Evolutionary conservation across 2,888 invertebrate genomes (phyloP), one percentile per base, ranked within the genome.

Genomic region (Rotaria sp.): DNA sequence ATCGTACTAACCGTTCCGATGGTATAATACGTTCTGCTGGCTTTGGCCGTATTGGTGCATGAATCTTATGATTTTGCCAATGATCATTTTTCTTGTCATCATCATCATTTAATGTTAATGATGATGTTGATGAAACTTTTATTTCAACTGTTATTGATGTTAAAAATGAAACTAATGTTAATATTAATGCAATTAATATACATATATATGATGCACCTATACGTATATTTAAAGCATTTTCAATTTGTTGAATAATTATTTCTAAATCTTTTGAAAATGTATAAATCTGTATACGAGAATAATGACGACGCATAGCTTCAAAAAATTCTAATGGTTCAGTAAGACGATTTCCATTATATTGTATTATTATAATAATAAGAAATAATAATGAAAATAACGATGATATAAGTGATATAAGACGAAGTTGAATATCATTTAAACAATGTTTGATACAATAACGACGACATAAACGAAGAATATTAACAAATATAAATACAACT

Each of bases 261-360:
- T 41, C 45, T 26, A 80, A n/a, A 80, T 80, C 45, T 45, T 80
- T 80, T n/a, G 45, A 38, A 45, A 80, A 80, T 35, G 41, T 80
- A 45, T 80, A 80, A 4, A 80, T 80, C n/a, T 80, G 80, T 41
- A 80, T 80, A n/a, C 45, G 80, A n/a, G 80, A 80, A 80, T 80
- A 80, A 80, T 80, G 80, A 21, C 35, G 80, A 26, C 80, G 41
- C 45, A 80, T 45, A 26, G 80, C 26, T 13, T 80, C 80, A 45
- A 80, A 80, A n/a, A 80, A 80, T 45, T 80, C 80, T n/a, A 80
- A 80, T 45, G 80, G 11, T 80, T 80, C 80, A 26, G 13, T 4
- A 11, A n/a, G 13, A 13, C 45, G 41, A 80, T 80, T 80, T 3
- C n/a, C 4, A 45, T 80, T 75, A 15, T 45, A 45, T 15, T 80